A percentile compares a stretch with the other conserved stretches of the same genome.
phyloP scores from a whole-genome alignment of 2,113 vertebrate species.

The Platichthys flesus region DNA sequence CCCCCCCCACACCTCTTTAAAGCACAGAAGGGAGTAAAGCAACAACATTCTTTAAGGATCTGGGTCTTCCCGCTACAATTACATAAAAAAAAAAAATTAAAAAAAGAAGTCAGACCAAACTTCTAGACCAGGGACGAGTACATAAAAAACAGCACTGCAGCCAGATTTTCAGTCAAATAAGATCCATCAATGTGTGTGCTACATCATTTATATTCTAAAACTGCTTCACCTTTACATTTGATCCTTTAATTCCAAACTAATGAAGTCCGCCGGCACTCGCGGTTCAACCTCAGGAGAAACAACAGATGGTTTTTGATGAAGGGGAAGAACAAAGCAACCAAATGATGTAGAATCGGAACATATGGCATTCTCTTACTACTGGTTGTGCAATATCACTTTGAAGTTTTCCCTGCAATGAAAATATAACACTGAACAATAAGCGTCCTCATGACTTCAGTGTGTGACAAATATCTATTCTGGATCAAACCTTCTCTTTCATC shows the following conservation, averaged over 20 bases:
- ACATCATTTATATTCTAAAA: constrained; percentile 43
- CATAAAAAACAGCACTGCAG: constrained; percentile 7
- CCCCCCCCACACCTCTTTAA: constrained; percentile 18
- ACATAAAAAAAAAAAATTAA: neutral
- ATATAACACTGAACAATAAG: constrained; percentile 3
- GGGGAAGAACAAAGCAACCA: constrained; percentile 34
- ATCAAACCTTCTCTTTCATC: constrained; percentile 8
- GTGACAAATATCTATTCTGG: constrained; percentile 11
- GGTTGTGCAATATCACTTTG: neutral
- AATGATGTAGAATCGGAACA: neutral
- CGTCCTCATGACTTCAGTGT: neutral
- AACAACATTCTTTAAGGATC: neutral
- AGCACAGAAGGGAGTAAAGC: constrained; percentile 15
- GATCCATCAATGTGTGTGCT: neutral
- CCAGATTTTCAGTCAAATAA: constrained; percentile 7
- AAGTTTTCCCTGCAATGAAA: neutral
- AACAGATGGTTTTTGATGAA: constrained; percentile 1
- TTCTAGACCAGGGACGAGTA: neutral
- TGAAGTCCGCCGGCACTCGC: constrained; percentile 22
- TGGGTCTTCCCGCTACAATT: constrained; percentile 6
- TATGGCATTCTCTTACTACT: neutral
- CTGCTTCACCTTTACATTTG: constrained; percentile 42
- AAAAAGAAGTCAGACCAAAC: neutral
- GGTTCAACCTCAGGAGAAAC: constrained; percentile 26
- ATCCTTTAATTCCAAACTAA: constrained; percentile 49